Evolutionary conservation across 2,888 invertebrate species (phyloP).

Genomic region (Andrena chrysosceles): DNA sequence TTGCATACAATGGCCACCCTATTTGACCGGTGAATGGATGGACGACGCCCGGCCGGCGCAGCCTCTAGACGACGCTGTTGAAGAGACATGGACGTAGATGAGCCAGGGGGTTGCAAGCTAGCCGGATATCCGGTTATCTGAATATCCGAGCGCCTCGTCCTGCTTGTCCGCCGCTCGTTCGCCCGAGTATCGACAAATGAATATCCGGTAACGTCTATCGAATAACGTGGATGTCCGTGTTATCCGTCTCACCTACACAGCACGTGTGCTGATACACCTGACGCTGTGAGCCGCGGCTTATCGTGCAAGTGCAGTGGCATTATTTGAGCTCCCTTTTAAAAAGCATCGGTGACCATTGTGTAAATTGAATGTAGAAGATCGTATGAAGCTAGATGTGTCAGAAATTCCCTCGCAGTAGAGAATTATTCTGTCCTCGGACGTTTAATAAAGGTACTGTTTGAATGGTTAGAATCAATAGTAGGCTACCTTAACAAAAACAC

Average conservation of each 20-base stretch:
- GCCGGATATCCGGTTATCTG: conserved; percentile 61
- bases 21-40: conserved; percentile 47
- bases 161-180: conserved; percentile 47
- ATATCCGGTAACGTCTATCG: conserved; percentile 52
- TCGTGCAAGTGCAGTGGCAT: background rate
- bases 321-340: background rate
- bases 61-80: conserved; percentile 28
- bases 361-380: too few relatives aligned
- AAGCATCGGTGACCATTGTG: too few relatives aligned
- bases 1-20: conserved; percentile 59
- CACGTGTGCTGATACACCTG: conserved; percentile 22
- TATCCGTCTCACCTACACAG: conserved; percentile 27
- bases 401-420: too few relatives aligned
- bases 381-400: too few relatives aligned
- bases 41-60: conserved; percentile 23
- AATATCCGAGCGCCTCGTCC: conserved; percentile 53
- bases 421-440: too few relatives aligned
- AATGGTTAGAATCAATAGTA: too few relatives aligned
- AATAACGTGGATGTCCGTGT: conserved; percentile 37
- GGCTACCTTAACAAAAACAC: background rate
- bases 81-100: conserved; percentile 34
- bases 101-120: conserved; percentile 28
- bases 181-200: conserved; percentile 56
- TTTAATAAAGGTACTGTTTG: too few relatives aligned
- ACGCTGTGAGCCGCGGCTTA: conserved; percentile 9